Base-by-base conservation (phyloP, 1,140 invertebrate species). In the Monochamus saltuarius region DNA sequence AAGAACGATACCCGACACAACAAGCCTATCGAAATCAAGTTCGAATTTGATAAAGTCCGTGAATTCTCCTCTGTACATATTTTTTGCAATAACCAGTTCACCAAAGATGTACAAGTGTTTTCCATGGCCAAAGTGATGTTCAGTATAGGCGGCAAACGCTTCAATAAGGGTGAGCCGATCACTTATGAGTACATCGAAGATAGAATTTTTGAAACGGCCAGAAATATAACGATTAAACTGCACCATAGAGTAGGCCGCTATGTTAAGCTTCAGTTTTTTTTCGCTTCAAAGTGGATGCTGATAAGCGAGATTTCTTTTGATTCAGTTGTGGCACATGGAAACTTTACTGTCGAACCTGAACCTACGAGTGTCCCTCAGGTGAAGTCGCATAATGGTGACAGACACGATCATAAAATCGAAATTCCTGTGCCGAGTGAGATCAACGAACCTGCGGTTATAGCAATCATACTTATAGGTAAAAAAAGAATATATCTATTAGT, bases 61-160 rank as follows among this genome's bases (percentile, higher is more conserved):
- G 94, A 97, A 76, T 95, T 97, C 79, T 90, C 87, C 10, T 84
- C 85, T 1, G 84, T 94, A 17, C 88, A 89, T 68, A 85, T 97
- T 35, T 91, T 87, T 75, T 88, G 87, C 76, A 90, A 89, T 76
- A 92, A 91, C 75, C 85, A 89, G 70, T 91, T 91, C 77, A 88
- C 86, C 66, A 85, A 87, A 68, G 89, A 91, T 65, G 86, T 92
- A 0, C 87, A 91, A 84, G 51, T 87, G 14, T 88, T 88, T 71
- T 79, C 82, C 4, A 77, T 83, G 59, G 87, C 84, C 0, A 80
- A 81, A 61, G 72, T 86, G 7, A 82, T 81, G 74, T 90, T 89
- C 74, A 89, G 87, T 73, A 78, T 89, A 14, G 88, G 86, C n/a
- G 88, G 85, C 10, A 88, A 84, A 67, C 54, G 67, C 7, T 83